Conservation (phyloP, 1,140 invertebrate species). For the Bombus cullumanus region DNA sequence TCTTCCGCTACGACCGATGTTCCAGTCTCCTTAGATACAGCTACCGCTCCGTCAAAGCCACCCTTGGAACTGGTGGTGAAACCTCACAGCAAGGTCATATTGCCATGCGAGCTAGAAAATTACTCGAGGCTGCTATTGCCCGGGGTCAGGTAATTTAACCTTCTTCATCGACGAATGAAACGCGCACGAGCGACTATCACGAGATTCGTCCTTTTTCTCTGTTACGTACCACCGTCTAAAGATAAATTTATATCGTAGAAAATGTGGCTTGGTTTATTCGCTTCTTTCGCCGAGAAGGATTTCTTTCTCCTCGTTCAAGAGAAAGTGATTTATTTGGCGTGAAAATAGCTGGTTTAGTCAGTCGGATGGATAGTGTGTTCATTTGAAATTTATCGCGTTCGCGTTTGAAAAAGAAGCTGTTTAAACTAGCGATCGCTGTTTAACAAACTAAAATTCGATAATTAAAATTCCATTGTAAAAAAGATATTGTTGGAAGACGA, state of each 20-base stretch:
- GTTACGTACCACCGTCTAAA: neutral
- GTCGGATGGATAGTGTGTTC: neutral
- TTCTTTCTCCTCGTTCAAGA: neutral
- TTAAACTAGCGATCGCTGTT: too few relatives aligned
- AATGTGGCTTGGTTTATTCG: neutral
- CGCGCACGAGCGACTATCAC: neutral
- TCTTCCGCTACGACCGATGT: constrained; percentile 71
- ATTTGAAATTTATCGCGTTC: neutral
- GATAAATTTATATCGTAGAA: constrained; percentile 8
- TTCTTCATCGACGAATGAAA: constrained; percentile 41
- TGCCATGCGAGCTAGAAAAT: constrained; percentile 81
- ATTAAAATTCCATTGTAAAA: too few relatives aligned
- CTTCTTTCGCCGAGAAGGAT: neutral
- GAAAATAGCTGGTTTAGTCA: neutral
- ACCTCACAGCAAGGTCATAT: constrained; percentile 78
- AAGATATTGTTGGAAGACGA: too few relatives aligned
- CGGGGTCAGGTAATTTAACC: constrained; percentile 72
- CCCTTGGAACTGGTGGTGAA: constrained; percentile 79
- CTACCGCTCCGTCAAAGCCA: constrained; percentile 68
- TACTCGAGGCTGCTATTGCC: constrained; percentile 77
- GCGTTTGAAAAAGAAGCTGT: neutral
- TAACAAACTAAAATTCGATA: too few relatives aligned
- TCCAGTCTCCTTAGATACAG: constrained; percentile 58
- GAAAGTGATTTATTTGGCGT: constrained; percentile 1
- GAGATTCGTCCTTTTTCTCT: neutral